These are phyloP conservation scores for Ischnura elegans DNA, from an alignment of 2,888 invertebrate species.

Conservation along the genomic window DNA sequence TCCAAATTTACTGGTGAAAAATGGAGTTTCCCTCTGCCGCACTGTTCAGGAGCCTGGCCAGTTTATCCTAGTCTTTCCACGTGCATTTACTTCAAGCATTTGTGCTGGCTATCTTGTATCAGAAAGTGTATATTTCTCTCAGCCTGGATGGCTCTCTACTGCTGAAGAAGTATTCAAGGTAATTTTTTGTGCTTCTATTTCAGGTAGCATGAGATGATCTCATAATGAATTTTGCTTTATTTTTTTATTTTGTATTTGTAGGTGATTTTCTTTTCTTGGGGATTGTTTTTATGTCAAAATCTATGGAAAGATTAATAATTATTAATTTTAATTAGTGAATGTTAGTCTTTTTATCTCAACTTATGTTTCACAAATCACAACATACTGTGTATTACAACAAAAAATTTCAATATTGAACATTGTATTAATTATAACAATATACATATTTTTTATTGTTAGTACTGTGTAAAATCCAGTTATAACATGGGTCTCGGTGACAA, in stretches of 20 bases:
- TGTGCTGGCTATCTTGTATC: conserved; percentile 93
- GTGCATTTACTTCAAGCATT: conserved; percentile 92
- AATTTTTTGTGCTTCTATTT: conserved; percentile 69
- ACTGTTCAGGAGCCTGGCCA: conserved; percentile 92
- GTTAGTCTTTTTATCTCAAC: too few species aligned
- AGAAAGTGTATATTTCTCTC: conserved; percentile 95
- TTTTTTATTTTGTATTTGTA: too few species aligned
- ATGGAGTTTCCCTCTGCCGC: conserved; percentile 88
- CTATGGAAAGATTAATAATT: neutral
- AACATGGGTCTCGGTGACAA: too few species aligned
- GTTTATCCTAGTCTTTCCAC: conserved; percentile 93
- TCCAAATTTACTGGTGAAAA: conserved; percentile 86
- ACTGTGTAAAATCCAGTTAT: too few species aligned
- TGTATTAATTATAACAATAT: too few species aligned
- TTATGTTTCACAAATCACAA: too few species aligned
- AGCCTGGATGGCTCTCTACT: conserved; percentile 87
- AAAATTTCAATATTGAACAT: too few species aligned
- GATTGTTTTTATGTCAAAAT: neutral
- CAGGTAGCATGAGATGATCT: neutral
- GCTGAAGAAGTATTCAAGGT: conserved; percentile 88
- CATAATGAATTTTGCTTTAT: too few species aligned
- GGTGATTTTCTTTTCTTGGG: too few species aligned
- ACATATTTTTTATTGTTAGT: too few species aligned
- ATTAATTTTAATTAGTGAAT: neutral
- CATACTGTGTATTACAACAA: too few species aligned